Evolutionary conservation across 2,888 invertebrate species (phyloP), one percentile per base, ranked within the genome.

Genomic region (Caenorhabditis sulstoni): DNA sequence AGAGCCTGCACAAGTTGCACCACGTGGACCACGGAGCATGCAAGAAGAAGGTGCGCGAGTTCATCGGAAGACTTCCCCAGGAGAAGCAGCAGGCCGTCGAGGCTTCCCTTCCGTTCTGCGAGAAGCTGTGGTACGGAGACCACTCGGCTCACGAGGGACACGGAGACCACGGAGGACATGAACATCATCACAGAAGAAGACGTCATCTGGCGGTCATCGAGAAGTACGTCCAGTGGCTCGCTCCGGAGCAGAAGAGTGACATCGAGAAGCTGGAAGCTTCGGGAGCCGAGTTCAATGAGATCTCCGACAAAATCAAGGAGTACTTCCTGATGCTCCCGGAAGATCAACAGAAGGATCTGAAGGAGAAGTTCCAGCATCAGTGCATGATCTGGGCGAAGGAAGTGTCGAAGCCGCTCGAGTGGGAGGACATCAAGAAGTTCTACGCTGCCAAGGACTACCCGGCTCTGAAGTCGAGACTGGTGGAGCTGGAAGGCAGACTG

Each of bases 81-180:
- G 74, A 76, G 20, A 76, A 73, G 39, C 79, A 82, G 65, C 57
- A 57, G 16, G 74, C 79, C 14, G 81, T 88, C 22, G 78, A 85
- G 44, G 83, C 82, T 50, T 82, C 83, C n/a, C 81, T 86, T 47
- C 82, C 84, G 9, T 85, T 86, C 67, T 86, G 86, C 47, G 87
- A 87, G 74, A 81, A 82, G 61, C 58, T 85, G 23, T 85, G 82
- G 84, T 87, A 83, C 57, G 85, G 85, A 44, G 64, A 75, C 45
- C 82, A 81, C 37, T 68, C 29, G 1, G 44, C 41, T 11, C 81
- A 81, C 55, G 57, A 44, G 5, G 71, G 35, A 9, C 77, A 67
- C 14, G 58, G 71, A 52, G 79, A 58, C 12, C 82, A 82, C 29
- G 70, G 35, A 14, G 71, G 71, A 11, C 74, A 79, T 22, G 65